A percentile compares a stretch with the other conserved stretches of the same genome.
Conservation (phyloP, 2,888 invertebrate species). For the Laspeyria flexula region DNA sequence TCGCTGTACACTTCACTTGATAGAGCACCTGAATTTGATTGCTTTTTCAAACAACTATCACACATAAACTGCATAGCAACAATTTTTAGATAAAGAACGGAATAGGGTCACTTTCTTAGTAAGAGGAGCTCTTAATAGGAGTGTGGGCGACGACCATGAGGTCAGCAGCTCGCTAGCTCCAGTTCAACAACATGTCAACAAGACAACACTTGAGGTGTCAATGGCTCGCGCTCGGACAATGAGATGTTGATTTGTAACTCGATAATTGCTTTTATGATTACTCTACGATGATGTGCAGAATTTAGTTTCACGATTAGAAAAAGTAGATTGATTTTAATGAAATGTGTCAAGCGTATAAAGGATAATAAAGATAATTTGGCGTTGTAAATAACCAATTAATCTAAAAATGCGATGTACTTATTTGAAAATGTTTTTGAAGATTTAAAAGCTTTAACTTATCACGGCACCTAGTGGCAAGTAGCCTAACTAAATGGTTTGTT, state of each 20-base stretch:
- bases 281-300: constrained; percentile 31
- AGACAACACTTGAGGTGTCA: constrained; percentile 49
- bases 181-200: constrained; percentile 55
- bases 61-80: no score
- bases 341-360: neutral
- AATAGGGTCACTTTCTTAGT: constrained; percentile 36
- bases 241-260: constrained; percentile 34
- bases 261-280: constrained; percentile 45
- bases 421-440: no score
- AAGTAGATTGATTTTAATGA: neutral
- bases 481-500: constrained; percentile 28
- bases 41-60: neutral
- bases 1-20: no score
- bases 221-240: constrained; percentile 41
- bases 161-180: constrained; percentile 41
- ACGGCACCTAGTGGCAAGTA: constrained; percentile 52
- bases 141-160: constrained; percentile 38
- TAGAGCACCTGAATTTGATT: constrained; percentile 3
- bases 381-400: no score
- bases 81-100: constrained; percentile 3
- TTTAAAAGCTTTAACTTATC: neutral
- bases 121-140: constrained; percentile 14
- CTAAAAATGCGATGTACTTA: no score
- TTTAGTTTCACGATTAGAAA: neutral
- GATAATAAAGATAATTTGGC: no score